phyloP scores from a whole-genome alignment of 2,113 vertebrate species.

The Pelvicachromis taeniatus region DNA sequence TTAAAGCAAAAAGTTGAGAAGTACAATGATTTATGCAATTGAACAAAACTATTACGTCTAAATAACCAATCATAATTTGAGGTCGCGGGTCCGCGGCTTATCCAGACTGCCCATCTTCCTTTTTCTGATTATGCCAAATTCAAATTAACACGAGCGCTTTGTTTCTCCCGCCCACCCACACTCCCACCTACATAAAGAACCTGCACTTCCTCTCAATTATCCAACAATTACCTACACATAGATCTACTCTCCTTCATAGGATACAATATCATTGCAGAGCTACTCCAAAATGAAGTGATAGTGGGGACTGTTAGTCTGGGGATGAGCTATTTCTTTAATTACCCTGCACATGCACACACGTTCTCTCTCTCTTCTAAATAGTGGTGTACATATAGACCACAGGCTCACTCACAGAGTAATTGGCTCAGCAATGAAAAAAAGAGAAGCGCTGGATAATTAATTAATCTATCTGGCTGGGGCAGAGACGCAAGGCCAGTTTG shows the following conservation, averaged over 20 bases:
- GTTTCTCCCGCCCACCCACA: not conserved
- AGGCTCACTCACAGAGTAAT: slow-evolving; percentile 84
- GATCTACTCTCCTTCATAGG: slow-evolving; percentile 18
- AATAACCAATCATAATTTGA: slow-evolving; percentile 6
- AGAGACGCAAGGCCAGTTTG: slow-evolving; percentile 86
- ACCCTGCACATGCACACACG: slow-evolving; percentile 54
- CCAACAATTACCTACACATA: slow-evolving; percentile 44
- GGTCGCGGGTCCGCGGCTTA: not conserved
- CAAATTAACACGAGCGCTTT: not conserved
- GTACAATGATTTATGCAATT: not conserved
- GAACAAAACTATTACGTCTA: not conserved
- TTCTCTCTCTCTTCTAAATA: slow-evolving; percentile 38
- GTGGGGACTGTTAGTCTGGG: slow-evolving; percentile 33
- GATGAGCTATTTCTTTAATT: slow-evolving; percentile 91
- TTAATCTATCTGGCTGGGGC: slow-evolving; percentile 91
- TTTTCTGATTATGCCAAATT: not conserved
- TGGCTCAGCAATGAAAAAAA: slow-evolving; percentile 74
- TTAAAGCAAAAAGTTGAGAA: not conserved
- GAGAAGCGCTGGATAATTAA: slow-evolving; percentile 85
- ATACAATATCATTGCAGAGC: slow-evolving; percentile 28
- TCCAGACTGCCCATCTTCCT: not conserved
- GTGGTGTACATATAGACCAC: slow-evolving; percentile 75
- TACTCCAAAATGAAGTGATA: slow-evolving; percentile 27
- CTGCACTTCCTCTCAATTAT: slow-evolving; percentile 38
- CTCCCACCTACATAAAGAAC: not conserved